phyloP scores from a whole-genome alignment of 2,797 vertebrate genomes.

The Anas bernieri region DNA sequence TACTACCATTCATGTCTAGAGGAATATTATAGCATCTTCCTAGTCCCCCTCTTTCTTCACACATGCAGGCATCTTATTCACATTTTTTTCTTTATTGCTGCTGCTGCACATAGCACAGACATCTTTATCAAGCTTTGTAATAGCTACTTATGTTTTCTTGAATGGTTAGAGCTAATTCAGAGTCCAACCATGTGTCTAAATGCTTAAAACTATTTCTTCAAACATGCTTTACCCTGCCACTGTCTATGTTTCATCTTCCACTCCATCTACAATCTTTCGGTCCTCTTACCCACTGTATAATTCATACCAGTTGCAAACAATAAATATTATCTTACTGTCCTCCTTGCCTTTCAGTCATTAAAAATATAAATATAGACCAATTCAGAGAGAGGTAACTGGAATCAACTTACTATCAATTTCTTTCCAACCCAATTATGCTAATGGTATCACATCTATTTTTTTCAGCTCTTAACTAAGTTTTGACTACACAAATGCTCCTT shows the following conservation, averaged over 20 bases:
- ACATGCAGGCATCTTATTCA: background rate
- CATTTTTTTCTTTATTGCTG: background rate
- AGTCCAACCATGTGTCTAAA: constrained; percentile 2
- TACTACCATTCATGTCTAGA: rapidly evolving
- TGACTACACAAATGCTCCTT: background rate
- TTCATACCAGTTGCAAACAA: background rate
- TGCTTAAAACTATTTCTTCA: constrained; percentile 40
- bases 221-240: constrained; percentile 14
- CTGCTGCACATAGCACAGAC: constrained; percentile 9
- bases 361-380: constrained; percentile 12
- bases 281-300: background rate
- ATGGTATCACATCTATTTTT: background rate
- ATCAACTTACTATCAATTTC: background rate
- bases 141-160: constrained; percentile 45
- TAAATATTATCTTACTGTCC: constrained; percentile 4
- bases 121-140: constrained; percentile 53
- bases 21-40: background rate
- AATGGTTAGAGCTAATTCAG: constrained; percentile 60
- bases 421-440: background rate
- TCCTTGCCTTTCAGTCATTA: background rate
- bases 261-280: background rate
- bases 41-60: background rate
- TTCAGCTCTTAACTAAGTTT: background rate
- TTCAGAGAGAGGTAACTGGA: background rate
- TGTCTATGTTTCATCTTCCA: constrained; percentile 20